Conservation (phyloP, 2,113 vertebrate species). For the Brienomyrus brachyistius region DNA sequence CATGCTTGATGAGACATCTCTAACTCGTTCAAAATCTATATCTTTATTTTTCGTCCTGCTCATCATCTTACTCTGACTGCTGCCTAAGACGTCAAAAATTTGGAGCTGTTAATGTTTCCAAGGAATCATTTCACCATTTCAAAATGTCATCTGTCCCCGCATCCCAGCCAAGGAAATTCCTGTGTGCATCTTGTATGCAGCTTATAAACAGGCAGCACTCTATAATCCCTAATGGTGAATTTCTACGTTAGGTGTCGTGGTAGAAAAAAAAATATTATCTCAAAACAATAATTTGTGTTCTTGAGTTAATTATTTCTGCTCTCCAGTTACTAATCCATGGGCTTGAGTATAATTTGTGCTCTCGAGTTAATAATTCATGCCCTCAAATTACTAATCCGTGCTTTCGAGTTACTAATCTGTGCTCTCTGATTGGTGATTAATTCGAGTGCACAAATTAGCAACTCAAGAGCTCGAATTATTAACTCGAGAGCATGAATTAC, state of each 20-base stretch:
- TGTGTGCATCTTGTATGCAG: not conserved
- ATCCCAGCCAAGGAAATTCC: not conserved
- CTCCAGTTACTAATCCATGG: no score
- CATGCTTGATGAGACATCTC: not conserved
- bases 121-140: not conserved
- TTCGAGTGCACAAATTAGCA: no score
- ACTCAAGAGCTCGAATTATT: no score
- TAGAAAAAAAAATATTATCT: no score
- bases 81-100: not conserved
- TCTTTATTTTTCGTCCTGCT: not conserved
- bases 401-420: no score
- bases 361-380: no score
- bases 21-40: not conserved
- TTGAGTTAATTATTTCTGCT: no score
- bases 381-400: no score
- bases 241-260: not conserved
- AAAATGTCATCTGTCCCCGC: not conserved
- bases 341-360: no score
- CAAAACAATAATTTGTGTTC: no score
- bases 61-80: not conserved
- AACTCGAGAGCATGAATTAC: no score
- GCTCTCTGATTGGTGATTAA: no score
- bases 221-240: not conserved
- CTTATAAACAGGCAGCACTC: not conserved
- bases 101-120: not conserved